These are phyloP conservation scores for Crematogaster levior DNA, from an alignment of 2,888 invertebrate genomes.

Conservation along the genomic window DNA sequence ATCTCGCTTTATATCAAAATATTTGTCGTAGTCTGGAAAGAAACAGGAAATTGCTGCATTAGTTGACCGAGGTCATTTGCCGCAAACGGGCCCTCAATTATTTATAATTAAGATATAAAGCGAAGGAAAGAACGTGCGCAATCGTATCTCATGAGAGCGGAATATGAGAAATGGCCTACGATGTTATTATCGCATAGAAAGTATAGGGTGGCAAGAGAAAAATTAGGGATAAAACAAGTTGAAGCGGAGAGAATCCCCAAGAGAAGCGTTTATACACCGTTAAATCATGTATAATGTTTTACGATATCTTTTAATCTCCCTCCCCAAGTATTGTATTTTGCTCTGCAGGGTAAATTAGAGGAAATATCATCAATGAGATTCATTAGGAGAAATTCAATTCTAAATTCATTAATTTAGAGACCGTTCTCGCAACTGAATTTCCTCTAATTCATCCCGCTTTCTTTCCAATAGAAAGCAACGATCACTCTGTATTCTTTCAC, in stretches of 20 bases:
- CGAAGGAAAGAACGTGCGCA: constrained; percentile 38
- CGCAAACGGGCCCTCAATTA: constrained; percentile 27
- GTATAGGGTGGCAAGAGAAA: constrained; percentile 12
- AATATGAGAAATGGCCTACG: constrained; percentile 42
- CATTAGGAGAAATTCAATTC: constrained; percentile 6
- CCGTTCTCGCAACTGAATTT: background rate
- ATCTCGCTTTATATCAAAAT: background rate
- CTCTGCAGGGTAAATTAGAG: background rate
- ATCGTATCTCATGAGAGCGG: constrained; percentile 27
- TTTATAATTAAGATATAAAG: constrained; percentile 45
- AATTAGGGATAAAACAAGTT: constrained; percentile 41
- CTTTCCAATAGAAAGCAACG: background rate
- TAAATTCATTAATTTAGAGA: background rate
- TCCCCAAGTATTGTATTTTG: constrained; percentile 1
- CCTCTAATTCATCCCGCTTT: background rate
- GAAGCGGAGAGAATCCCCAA: constrained; percentile 5
- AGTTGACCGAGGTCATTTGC: constrained; percentile 6
- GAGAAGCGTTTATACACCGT: constrained; percentile 12
- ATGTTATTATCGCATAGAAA: constrained; percentile 29
- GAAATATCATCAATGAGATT: background rate
- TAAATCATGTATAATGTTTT: constrained; percentile 41
- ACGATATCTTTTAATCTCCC: constrained; percentile 1
- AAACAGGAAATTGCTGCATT: background rate
- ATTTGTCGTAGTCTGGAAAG: background rate
- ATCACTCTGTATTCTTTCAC: background rate